Base-by-base conservation (phyloP, 2,113 vertebrate genomes). In the Albula goreensis region DNA sequence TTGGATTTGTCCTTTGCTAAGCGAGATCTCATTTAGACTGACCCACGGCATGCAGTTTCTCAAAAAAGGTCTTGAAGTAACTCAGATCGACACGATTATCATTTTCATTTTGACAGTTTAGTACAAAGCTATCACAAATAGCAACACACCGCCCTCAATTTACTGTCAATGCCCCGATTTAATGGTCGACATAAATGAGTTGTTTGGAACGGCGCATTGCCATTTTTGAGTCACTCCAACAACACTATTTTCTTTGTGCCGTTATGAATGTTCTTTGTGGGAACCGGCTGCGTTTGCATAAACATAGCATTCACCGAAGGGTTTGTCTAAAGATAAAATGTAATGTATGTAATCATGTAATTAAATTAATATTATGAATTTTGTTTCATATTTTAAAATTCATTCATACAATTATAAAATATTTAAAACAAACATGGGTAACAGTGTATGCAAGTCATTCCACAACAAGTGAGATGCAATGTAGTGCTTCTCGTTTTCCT, bases 71-170 rank as follows among this genome's bases (percentile, higher is more conserved):
- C 22, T 5, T 22, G 19, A 66, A 70, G 74, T 84, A 70, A 84
- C 9, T 83, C 50, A 60, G 41, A 66, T 66, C 25, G 19, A 17
- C 70, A 78, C 51, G 48, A 49, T 31, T 48, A 15, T 56, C 49
- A 25, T 52, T 83, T 83, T 86, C 56, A 89, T 83, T 86, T 86
- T 93, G 93, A 94, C 89, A 86, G 17, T 41, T 25, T 94, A 92
- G 89, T 31, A 63, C 13, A 50, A 66, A 80, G 82, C 31, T 19
- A 15, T 3, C 6, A 83, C n/a, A 83, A 82, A 83, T 89, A 88
- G 90, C 86, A 81, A 50, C 81, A 70, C 90, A 41, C 31, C 31
- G 31, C 31, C 31, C 31, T 41, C 31, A 41, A 41, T 41, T 93
- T 89, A 91, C 88, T 88, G 90, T 90, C 87, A 90, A 87, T 60